A percentile compares a stretch with the other conserved stretches of the same genome.
phyloP scores from a whole-genome alignment of 2,113 vertebrate species.

The Xenus cinereus region DNA sequence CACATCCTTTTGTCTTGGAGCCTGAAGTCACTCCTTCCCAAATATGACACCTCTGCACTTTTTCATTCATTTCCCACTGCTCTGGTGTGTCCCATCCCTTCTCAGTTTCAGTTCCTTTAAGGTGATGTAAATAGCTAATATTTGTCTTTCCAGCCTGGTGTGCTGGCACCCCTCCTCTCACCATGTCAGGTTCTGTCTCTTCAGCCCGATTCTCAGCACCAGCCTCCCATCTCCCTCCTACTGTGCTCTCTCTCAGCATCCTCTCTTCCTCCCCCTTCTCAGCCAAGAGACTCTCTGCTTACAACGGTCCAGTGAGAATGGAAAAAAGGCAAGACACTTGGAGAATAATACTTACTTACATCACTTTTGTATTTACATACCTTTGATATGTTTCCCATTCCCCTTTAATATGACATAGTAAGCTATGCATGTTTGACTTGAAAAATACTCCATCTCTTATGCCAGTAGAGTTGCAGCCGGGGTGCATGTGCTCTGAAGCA shows the following conservation, averaged over 20 bases:
- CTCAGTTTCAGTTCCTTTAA: background rate
- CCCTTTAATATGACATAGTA: background rate
- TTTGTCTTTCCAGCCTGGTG: background rate
- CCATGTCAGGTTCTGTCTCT: background rate
- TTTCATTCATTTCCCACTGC: background rate
- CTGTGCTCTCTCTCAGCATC: background rate
- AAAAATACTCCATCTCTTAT: background rate
- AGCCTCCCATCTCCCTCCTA: background rate
- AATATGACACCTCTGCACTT: background rate
- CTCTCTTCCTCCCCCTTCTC: background rate
- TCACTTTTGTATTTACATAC: background rate
- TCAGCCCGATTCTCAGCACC: background rate
- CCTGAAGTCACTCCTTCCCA: background rate
- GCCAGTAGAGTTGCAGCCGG: background rate
- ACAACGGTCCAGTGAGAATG: background rate
- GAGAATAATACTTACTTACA: background rate
- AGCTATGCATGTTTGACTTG: background rate
- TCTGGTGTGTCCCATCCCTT: background rate
- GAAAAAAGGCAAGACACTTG: background rate
- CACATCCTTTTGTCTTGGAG: background rate
- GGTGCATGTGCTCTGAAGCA: background rate
- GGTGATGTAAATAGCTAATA: background rate
- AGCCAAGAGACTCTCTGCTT: background rate
- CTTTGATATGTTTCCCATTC: background rate
- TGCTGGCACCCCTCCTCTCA: background rate